phyloP scores from a whole-genome alignment of 2,113 vertebrate genomes.

The Rousettus leschenaultii region DNA sequence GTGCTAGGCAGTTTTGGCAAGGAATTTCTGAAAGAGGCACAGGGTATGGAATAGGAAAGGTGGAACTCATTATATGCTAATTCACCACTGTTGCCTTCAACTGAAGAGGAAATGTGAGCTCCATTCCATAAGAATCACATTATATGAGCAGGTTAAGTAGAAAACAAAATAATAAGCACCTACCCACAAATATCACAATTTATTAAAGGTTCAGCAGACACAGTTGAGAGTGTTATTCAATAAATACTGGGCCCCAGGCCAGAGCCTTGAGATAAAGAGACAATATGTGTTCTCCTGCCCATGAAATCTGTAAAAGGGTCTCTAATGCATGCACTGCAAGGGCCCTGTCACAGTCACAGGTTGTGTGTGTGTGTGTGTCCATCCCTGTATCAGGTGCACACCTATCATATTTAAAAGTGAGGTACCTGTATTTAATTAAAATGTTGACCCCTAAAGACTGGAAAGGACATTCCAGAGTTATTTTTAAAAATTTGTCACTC shows the following conservation, averaged over 20 bases:
- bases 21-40: background rate
- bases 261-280: background rate
- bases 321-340: background rate
- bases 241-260: background rate
- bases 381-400: background rate
- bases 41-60: background rate
- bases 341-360: background rate
- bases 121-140: background rate
- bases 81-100: background rate
- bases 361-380: too few species aligned
- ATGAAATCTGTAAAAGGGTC: background rate
- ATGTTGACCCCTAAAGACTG: background rate
- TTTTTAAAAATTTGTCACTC: background rate
- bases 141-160: background rate
- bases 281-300: background rate
- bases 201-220: background rate
- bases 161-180: constrained; percentile 1
- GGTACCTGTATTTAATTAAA: constrained; percentile 4
- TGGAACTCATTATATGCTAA: background rate
- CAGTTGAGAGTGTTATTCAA: background rate
- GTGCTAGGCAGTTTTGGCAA: background rate
- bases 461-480: background rate
- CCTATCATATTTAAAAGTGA: background rate
- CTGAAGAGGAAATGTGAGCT: background rate
- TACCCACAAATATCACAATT: background rate